phyloP scores from a whole-genome alignment of 2,113 vertebrate genomes.

The Lamprotornis superbus region DNA sequence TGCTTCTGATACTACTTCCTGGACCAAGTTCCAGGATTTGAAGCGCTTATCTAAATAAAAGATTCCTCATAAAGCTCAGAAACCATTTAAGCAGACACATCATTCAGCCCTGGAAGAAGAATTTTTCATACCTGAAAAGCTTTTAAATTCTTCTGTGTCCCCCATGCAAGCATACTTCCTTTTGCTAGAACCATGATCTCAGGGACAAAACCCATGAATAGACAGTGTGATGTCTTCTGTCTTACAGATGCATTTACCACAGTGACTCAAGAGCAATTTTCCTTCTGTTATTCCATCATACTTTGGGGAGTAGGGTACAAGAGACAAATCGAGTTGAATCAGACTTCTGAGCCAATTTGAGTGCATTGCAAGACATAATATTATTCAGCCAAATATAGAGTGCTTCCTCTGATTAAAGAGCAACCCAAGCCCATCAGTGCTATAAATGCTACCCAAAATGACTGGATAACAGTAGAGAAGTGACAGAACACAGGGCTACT shows the following conservation, averaged over 20 bases:
- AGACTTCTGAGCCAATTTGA: neutral
- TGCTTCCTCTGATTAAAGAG: neutral
- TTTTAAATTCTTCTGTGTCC: neutral
- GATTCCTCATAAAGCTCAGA: neutral
- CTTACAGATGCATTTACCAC: neutral
- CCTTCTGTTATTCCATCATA: neutral
- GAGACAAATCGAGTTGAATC: neutral
- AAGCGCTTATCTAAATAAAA: neutral
- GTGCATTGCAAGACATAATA: neutral
- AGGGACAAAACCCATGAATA: neutral
- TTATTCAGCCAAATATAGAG: neutral
- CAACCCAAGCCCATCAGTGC: neutral
- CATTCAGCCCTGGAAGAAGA: neutral
- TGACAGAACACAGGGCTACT: neutral
- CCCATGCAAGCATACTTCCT: neutral
- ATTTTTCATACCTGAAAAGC: neutral
- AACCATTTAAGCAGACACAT: neutral
- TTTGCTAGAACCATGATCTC: neutral
- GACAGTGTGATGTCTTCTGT: neutral
- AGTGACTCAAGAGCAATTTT: neutral
- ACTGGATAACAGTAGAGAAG: neutral
- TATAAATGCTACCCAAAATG: slow-evolving; percentile 19
- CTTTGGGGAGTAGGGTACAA: neutral
- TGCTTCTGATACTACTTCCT: slow-evolving; percentile 2
- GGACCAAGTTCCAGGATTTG: neutral